Percentiles rank a stretch among this genome's conserved stretches.
Conservation (phyloP, 64 coral and sea anemone species). For the Trachythela sp. region DNA sequence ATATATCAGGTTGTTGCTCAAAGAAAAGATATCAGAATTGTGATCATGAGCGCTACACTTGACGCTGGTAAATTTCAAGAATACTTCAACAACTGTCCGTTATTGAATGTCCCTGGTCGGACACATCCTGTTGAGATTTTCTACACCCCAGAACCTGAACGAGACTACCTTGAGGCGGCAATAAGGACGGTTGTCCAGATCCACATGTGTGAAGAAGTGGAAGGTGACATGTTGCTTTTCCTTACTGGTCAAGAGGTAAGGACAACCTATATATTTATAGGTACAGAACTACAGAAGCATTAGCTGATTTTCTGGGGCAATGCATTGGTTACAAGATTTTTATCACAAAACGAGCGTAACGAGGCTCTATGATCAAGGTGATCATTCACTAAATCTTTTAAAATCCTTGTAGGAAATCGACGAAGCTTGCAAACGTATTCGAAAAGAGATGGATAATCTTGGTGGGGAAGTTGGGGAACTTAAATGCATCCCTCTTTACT, state of each 20-base stretch:
- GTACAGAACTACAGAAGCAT: too few species aligned
- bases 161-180: constrained; percentile 92
- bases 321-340: too few species aligned
- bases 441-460: constrained; percentile 89
- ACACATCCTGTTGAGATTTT: constrained; percentile 99
- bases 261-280: neutral
- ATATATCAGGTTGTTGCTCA: constrained; percentile 87
- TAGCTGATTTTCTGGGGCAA: too few species aligned
- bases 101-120: constrained; percentile 85
- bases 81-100: constrained; percentile 83
- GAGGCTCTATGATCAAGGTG: neutral
- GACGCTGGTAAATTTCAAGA: constrained; percentile 99
- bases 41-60: constrained; percentile 93
- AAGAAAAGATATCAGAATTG: constrained; percentile 87
- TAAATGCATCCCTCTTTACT: constrained; percentile 89
- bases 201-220: constrained; percentile 94
- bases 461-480: constrained; percentile 85
- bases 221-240: constrained; percentile 89
- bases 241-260: constrained; percentile 95
- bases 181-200: constrained; percentile 96
- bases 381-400: neutral
- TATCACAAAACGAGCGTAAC: too few species aligned
- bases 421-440: constrained; percentile 95
- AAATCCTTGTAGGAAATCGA: constrained; percentile 79
- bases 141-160: constrained; percentile 94